These are phyloP conservation scores for Caracal caracal DNA, from an alignment of 2,113 vertebrate genomes.

Conservation along the genomic window DNA sequence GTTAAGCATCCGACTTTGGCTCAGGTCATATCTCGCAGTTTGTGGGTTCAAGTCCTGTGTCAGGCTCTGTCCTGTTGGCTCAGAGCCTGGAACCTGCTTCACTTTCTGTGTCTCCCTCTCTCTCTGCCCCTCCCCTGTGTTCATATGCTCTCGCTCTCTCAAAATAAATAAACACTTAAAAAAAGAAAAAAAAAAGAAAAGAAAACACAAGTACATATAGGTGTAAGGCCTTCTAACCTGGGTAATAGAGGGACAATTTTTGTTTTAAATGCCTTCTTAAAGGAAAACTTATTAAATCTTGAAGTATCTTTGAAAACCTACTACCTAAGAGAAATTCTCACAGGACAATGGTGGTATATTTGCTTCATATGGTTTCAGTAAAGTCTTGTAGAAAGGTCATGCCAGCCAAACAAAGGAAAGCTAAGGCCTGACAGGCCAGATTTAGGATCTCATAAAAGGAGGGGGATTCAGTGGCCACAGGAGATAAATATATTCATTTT, in stretches of 20 bases:
- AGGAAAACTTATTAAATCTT: background rate
- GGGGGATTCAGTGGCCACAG: too few relatives aligned
- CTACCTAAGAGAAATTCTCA: background rate
- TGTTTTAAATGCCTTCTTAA: background rate
- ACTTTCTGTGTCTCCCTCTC: too few relatives aligned
- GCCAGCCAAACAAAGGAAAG: background rate
- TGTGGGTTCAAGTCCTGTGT: too few relatives aligned
- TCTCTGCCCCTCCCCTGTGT: too few relatives aligned
- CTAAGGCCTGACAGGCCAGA: background rate
- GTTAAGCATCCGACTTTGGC: too few relatives aligned
- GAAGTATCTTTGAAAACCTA: background rate
- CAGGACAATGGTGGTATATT: background rate
- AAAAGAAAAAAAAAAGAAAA: too few relatives aligned
- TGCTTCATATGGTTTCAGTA: background rate
- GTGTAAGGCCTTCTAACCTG: background rate
- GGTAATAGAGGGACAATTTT: background rate
- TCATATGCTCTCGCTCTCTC: too few relatives aligned
- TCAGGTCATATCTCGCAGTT: too few relatives aligned
- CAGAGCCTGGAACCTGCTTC: too few relatives aligned
- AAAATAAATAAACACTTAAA: too few relatives aligned
- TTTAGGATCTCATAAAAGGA: background rate
- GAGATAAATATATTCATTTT: background rate
- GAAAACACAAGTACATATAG: background rate
- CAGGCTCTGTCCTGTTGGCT: too few relatives aligned
- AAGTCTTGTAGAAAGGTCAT: background rate